Evolutionary conservation across 1,140 invertebrate species (phyloP).

Genomic region (Apis florea): DNA sequence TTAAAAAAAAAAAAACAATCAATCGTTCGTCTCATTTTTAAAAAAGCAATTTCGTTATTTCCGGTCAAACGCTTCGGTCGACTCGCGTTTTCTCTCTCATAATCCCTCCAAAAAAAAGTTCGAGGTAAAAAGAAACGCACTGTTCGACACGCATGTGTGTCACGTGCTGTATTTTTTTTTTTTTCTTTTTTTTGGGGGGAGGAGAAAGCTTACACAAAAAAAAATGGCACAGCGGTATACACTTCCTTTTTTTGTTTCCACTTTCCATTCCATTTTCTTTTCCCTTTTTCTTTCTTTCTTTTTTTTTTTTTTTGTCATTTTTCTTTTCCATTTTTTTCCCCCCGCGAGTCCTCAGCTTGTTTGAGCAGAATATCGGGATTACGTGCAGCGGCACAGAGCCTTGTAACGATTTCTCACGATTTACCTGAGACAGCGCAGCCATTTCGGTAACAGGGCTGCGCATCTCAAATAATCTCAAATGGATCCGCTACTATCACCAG

Average conservation of each 20-base stretch:
- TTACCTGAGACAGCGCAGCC: constrained; percentile 76
- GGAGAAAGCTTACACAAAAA: constrained; percentile 1
- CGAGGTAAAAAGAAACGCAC: background rate
- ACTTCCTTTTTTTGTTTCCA: background rate
- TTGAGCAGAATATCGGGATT: constrained; percentile 34
- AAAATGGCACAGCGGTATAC: constrained; percentile 40
- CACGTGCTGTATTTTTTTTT: background rate
- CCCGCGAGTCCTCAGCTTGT: constrained; percentile 4
- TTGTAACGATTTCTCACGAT: background rate
- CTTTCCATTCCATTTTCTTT: background rate
- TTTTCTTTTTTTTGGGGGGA: background rate
- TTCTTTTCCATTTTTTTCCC: background rate
- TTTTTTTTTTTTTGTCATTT: background rate
- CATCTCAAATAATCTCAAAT: constrained; percentile 80
- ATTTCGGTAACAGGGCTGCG: constrained; percentile 69
- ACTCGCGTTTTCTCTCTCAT: background rate
- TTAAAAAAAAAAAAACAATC: background rate
- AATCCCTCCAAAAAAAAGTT: background rate
- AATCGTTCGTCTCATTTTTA: background rate
- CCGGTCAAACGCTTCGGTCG: background rate
- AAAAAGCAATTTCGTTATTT: constrained; percentile 9
- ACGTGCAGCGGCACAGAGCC: constrained; percentile 16
- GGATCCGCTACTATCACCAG: constrained; percentile 86
- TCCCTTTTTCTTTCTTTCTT: no score
- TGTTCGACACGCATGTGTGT: no score